Evolutionary conservation across 2,113 vertebrate genomes (phyloP).

Genomic region (Sebastes schlegelii): DNA sequence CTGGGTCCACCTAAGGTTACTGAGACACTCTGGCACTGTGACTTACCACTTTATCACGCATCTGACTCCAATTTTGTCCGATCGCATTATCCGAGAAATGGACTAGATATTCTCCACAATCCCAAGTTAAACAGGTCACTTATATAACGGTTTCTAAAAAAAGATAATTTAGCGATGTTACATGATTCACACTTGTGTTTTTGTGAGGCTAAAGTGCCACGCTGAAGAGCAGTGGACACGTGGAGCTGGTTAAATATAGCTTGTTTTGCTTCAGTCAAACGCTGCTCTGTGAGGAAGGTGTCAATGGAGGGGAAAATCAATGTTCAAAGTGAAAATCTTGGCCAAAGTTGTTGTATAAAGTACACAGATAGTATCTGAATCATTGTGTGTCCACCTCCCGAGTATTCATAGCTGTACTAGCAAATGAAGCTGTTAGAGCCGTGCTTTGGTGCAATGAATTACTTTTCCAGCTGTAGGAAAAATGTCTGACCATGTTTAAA

Average conservation of each 20-base stretch:
- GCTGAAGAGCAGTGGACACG: slow-evolving; percentile 45
- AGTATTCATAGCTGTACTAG: background rate
- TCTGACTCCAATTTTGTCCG: slow-evolving; percentile 34
- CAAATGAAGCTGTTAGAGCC: slow-evolving; percentile 27
- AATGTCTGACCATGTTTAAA: slow-evolving; percentile 33
- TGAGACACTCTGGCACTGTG: background rate
- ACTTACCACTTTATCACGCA: background rate
- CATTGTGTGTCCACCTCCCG: background rate
- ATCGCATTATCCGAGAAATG: slow-evolving; percentile 33
- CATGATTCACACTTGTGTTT: slow-evolving; percentile 53
- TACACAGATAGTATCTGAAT: slow-evolving; percentile 12
- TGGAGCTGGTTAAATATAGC: slow-evolving; percentile 62
- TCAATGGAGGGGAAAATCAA: background rate
- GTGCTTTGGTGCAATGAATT: slow-evolving; percentile 22
- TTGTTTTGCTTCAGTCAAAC: slow-evolving; percentile 48
- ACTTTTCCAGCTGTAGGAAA: slow-evolving; percentile 43
- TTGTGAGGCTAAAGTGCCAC: slow-evolving; percentile 45
- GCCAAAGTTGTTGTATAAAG: slow-evolving; percentile 20
- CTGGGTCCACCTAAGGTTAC: background rate
- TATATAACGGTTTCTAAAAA: slow-evolving; percentile 33
- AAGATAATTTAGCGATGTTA: slow-evolving; percentile 29
- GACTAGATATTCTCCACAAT: slow-evolving; percentile 13
- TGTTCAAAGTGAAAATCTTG: slow-evolving; percentile 24
- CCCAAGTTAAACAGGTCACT: slow-evolving; percentile 19
- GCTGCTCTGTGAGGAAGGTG: slow-evolving; percentile 32